phyloP scores from a whole-genome alignment of 2,888 invertebrate genomes.

The Lathronympha strigana region DNA sequence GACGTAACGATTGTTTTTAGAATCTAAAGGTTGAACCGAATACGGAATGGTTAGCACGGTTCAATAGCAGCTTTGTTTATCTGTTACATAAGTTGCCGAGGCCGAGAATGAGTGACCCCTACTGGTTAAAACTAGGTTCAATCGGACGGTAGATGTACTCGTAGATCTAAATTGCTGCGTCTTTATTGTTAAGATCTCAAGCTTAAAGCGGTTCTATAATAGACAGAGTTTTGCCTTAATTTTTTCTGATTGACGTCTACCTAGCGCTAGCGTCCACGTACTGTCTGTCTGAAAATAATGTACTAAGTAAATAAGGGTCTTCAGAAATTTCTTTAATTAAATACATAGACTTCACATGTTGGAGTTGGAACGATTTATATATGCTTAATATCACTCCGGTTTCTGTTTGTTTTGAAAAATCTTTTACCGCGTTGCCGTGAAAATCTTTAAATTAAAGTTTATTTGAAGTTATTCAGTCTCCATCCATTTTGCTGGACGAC shows the following conservation, averaged over 20 bases:
- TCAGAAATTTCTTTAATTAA: no score
- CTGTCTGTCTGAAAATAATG: no score
- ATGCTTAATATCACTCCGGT: no score
- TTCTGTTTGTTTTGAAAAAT: no score
- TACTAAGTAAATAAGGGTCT: no score
- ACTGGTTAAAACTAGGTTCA: constrained; percentile 41
- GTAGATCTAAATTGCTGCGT: constrained; percentile 28
- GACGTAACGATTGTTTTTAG: constrained; percentile 28
- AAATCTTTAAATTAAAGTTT: no score
- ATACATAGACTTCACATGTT: no score
- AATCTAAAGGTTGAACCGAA: constrained; percentile 17
- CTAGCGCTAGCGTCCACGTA: no score
- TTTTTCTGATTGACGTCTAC: neutral
- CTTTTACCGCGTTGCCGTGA: no score
- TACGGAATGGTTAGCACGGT: constrained; percentile 46
- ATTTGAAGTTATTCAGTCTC: no score
- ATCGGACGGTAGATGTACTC: constrained; percentile 17
- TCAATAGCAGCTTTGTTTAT: constrained; percentile 43
- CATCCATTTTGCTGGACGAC: no score
- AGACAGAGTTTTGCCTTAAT: neutral
- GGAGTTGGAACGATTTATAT: no score
- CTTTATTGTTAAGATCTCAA: constrained; percentile 9
- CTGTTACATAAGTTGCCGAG: constrained; percentile 54
- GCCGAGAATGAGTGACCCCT: constrained; percentile 49
- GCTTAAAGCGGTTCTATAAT: constrained; percentile 9